Base-by-base conservation (phyloP, 2,797 vertebrate species). In the Aselliscus stoliczkanus region DNA sequence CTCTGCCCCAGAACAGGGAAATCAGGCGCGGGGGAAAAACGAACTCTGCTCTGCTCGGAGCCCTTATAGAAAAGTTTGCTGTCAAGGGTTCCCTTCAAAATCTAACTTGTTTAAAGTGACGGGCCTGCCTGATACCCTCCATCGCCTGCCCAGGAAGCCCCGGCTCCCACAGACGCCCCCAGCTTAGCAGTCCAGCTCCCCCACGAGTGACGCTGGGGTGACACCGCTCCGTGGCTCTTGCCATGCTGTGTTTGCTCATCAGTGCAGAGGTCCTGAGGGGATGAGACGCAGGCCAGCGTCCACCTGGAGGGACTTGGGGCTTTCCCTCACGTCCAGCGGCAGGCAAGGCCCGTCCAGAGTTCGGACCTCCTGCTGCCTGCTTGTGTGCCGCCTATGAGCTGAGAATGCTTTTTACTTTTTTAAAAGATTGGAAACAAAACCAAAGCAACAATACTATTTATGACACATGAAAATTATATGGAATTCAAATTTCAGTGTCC, bases 211-310 rank as follows among this genome's bases (percentile, higher is more conserved):
- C 42, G 18, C 25, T 27, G 1, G 3, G 8, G 39, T 0, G 2
- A 15, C 7, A 1, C 0, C 2, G 21, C 17, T 39, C 12, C 47
- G 6, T 10, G 1, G 9, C 6, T 17, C 7, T 21, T 2, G 5
- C 4, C 21, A 3, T 0, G 12, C 14, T 89, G 93, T 90, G 88
- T 95, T 92, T 90, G 88, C 37, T 62, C 47, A 50, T 94, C 96
- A 93, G 75, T 91, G 60, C 96, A 96, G 83, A 95, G 94, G 93
- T 93, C 89, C 82, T 85, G 93, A 93, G 88, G 82, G 65, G 88
- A 67, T 50, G 83, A 69, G 73, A 2, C 60, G 73, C 85, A 62
- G 88, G 44, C 80, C 88, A 80, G 94, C 42, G 62, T 88, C 0
- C 25, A 62, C 85, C 76, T 18, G 72, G 95, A 97, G 0, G 58